phyloP scores from a whole-genome alignment of 2,113 vertebrate genomes.

The Lamprologus tigripictilis region DNA sequence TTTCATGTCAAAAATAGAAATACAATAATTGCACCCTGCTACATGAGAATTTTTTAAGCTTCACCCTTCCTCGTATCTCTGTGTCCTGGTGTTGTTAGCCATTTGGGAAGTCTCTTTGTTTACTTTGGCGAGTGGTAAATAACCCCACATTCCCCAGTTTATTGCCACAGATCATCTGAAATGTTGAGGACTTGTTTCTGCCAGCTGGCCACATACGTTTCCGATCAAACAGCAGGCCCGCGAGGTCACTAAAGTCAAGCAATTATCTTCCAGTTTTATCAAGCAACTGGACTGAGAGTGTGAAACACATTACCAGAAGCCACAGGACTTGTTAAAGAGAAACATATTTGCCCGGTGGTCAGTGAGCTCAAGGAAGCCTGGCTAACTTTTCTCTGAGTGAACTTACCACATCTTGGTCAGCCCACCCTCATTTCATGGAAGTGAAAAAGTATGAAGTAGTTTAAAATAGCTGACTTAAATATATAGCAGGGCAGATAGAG shows the following conservation, averaged over 20 bases:
- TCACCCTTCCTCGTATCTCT: neutral
- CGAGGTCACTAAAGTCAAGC: neutral
- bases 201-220: neutral
- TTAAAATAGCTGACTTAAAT: conserved; percentile 70
- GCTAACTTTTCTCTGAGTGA: conserved; percentile 25
- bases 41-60: neutral
- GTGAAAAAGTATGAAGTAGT: conserved; percentile 56
- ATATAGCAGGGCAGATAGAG: conserved; percentile 59
- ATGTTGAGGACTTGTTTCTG: conserved; percentile 1
- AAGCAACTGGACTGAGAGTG: neutral
- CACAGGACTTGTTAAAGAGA: conserved; percentile 21
- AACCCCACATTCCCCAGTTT: conserved; percentile 45
- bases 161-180: conserved; percentile 35
- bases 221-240: conserved; percentile 23
- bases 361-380: conserved; percentile 13
- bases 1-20: conserved; percentile 22
- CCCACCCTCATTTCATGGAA: conserved; percentile 46
- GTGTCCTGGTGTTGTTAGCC: neutral
- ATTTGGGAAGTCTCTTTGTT: conserved; percentile 33
- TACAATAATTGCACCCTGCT: conserved; percentile 17
- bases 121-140: conserved; percentile 17
- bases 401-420: conserved; percentile 43
- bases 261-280: conserved; percentile 31
- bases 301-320: neutral
- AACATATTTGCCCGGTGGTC: conserved; percentile 31